phyloP scores from a whole-genome alignment of 2,797 vertebrate genomes.

The Lutjanus argentimaculatus region DNA sequence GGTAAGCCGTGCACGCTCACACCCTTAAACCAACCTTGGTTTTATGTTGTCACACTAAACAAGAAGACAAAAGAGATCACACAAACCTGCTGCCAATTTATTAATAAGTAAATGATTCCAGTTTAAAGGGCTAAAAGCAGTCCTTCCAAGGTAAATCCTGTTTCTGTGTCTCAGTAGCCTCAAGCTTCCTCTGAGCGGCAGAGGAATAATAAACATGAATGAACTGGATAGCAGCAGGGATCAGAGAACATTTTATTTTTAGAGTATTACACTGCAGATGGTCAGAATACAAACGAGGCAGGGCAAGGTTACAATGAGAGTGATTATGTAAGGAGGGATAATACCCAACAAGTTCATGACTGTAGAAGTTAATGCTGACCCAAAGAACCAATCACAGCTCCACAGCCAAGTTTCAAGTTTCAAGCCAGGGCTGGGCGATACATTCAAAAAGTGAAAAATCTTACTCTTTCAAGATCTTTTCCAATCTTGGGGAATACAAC shows the following conservation, averaged over 20 bases:
- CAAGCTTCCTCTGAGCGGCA: background rate
- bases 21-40: background rate
- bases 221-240: background rate
- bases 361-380: background rate
- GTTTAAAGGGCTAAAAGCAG: no score
- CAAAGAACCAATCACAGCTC: background rate
- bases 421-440: background rate
- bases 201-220: background rate
- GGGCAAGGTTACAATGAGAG: background rate
- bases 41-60: background rate
- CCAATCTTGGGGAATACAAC: background rate
- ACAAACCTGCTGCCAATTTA: background rate
- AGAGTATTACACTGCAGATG: background rate
- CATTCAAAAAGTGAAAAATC: no score
- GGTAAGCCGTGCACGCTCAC: slow-evolving; percentile 49
- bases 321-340: background rate
- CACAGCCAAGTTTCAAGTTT: background rate
- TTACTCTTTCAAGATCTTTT: background rate
- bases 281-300: background rate
- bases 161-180: background rate
- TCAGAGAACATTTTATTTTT: slow-evolving; percentile 6
- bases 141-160: background rate
- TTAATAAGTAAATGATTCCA: background rate
- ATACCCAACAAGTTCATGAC: background rate
- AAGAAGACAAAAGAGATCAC: background rate